These are phyloP conservation scores for Taenioides sp. DNA, from an alignment of 2,797 vertebrate species.

Conservation along the genomic window DNA sequence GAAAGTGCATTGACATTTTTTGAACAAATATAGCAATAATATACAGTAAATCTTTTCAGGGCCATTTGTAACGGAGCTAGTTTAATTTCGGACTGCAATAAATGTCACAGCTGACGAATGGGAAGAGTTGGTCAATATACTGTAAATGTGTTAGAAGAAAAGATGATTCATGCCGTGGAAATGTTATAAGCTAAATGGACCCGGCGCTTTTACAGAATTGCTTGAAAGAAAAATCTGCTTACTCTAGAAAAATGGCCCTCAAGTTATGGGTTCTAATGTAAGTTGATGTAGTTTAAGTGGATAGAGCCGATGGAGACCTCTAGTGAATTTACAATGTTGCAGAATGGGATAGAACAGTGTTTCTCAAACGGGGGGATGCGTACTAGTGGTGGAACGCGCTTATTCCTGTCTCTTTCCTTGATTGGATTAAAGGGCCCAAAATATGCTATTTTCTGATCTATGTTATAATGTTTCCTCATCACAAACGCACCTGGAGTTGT, in stretches of 20 bases:
- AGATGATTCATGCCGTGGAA: slow-evolving; percentile 13
- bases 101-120: slow-evolving; percentile 7
- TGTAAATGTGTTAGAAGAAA: neutral
- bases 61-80: neutral
- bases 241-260: slow-evolving; percentile 17
- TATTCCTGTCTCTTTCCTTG: too few relatives aligned
- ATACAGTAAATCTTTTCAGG: neutral
- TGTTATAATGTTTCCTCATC: too few relatives aligned
- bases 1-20: neutral
- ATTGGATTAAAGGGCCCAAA: too few relatives aligned
- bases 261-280: neutral
- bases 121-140: slow-evolving; percentile 6
- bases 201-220: slow-evolving; percentile 23
- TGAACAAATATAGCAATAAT: slow-evolving; percentile 1
- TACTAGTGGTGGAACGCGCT: neutral
- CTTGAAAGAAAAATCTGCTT: slow-evolving; percentile 7
- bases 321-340: neutral
- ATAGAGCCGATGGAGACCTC: neutral
- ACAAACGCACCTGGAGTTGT: too few relatives aligned
- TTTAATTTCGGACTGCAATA: neutral
- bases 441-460: too few relatives aligned
- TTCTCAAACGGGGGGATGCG: neutral
- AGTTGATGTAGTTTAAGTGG: neutral
- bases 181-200: slow-evolving; percentile 35
- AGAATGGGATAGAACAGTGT: neutral